These are phyloP conservation scores for Platycheirus rosarum DNA, from an alignment of 2,888 invertebrate species.

Conservation along the genomic window DNA sequence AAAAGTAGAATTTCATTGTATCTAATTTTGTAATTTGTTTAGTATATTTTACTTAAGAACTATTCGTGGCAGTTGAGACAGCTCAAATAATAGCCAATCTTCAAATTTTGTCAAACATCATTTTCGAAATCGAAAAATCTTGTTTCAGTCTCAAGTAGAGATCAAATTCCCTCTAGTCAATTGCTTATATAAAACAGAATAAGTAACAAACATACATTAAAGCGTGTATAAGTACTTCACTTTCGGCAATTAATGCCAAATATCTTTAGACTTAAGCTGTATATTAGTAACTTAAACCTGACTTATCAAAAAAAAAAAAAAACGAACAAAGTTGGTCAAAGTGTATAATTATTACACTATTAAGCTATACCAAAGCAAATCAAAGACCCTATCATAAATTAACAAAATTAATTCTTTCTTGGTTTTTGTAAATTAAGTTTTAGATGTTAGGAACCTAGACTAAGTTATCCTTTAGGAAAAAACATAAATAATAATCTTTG, in stretches of 20 bases:
- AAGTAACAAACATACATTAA: slow-evolving; percentile 53
- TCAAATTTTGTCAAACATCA: background rate
- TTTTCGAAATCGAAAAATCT: slow-evolving; percentile 16
- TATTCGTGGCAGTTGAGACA: background rate
- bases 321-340: slow-evolving; percentile 27
- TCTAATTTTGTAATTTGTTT: slow-evolving; percentile 17
- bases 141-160: slow-evolving; percentile 30
- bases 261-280: slow-evolving; percentile 60
- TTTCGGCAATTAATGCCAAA: slow-evolving; percentile 64
- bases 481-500: slow-evolving; percentile 30
- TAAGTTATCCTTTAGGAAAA: slow-evolving; percentile 56
- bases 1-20: slow-evolving; percentile 83
- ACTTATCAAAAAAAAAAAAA: slow-evolving; percentile 29
- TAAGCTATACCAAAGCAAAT: slow-evolving; percentile 71
- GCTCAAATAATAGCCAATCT: background rate
- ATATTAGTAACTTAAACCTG: slow-evolving; percentile 52
- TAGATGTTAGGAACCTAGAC: slow-evolving; percentile 15
- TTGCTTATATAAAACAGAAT: slow-evolving; percentile 64
- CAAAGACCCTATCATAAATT: slow-evolving; percentile 61
- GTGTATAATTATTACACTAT: slow-evolving; percentile 53
- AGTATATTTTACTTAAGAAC: slow-evolving; percentile 2
- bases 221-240: slow-evolving; percentile 54
- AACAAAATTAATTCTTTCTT: slow-evolving; percentile 52
- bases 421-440: slow-evolving; percentile 59
- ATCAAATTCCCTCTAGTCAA: slow-evolving; percentile 66